Conservation (phyloP, 2,113 vertebrate genomes). For the Phoxinus phoxinus region DNA sequence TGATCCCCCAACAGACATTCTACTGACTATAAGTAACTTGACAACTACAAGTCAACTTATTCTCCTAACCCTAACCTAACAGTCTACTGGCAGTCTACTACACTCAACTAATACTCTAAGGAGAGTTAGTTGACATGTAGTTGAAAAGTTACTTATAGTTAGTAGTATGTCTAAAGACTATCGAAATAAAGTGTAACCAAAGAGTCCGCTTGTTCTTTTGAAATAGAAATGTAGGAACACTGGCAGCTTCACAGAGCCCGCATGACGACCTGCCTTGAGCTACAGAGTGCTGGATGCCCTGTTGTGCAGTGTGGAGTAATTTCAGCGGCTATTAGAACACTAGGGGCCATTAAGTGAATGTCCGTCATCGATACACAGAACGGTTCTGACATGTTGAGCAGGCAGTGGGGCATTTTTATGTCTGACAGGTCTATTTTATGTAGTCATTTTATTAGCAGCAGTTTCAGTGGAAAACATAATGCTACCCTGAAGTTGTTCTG, state of each 20-base stretch:
- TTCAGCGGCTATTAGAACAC: not conserved
- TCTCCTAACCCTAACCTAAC: no score
- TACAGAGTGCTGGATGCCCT: constrained; percentile 15
- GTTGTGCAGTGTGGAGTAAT: constrained; percentile 2
- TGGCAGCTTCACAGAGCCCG: not conserved
- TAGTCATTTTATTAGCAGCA: not conserved
- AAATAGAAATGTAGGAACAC: not conserved
- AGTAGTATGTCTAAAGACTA: no score
- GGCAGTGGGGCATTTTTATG: not conserved
- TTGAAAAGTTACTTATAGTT: no score
- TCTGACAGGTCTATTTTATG: not conserved
- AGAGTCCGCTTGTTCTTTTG: not conserved
- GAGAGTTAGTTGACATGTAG: no score
- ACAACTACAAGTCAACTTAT: no score
- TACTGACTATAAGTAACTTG: no score
- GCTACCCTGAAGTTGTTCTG: not conserved
- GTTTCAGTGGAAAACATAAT: not conserved
- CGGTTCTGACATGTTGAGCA: not conserved
- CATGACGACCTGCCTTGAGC: not conserved
- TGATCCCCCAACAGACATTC: no score
- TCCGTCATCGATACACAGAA: not conserved
- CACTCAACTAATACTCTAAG: no score
- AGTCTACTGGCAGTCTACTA: no score
- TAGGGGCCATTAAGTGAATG: constrained; percentile 9
- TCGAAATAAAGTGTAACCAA: no score